Evolutionary conservation across 2,797 vertebrate species (phyloP), one percentile per base, ranked within the genome.

Genomic region (Syncerus caffer): DNA sequence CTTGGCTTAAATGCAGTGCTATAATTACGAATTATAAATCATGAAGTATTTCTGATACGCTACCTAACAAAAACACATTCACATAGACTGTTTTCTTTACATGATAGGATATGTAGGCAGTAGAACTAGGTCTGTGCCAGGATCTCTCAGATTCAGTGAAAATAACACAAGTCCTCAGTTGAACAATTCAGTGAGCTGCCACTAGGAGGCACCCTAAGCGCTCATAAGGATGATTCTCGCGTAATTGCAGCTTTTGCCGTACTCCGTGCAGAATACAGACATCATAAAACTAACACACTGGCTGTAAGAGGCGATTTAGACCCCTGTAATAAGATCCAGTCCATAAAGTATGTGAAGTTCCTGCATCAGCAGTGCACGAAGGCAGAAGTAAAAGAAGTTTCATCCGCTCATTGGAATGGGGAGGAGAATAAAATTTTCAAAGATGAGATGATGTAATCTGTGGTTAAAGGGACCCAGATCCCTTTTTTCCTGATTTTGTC

Each of bases 271-370:
- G 85, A 94, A 97, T 53, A 51, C 92, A 89, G 96, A 94, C 78
- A n/a, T n/a, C 83, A 67, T 96, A 96, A 97, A 97, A 51, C 80
- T 57, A 96, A 82, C 55, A 86, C 34, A 10, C 58, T 76, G 92
- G 85, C n/a, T 93, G 85, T 96, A 82, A 93, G 90, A 96, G 90
- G 47, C 85, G 71, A 2, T 97, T 96, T 92, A 79, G 95, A 74
- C 76, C 23, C 34, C 96, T 51, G n/a, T 89, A 89, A 82, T 93
- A 84, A 97, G 97, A 96, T 19, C 64, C 84, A 93, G 64, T 89
- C 94, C 71, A 25, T 96, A 96, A 97, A 97, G 50, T 13, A 27
- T 60, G 91, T 38, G 71, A 93, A 80, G 94, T 45, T 82, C 29
- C 80, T 64, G 90, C 85, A 38, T 95, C 93, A 93, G 92, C 97